Conservation (phyloP, 2,888 invertebrate genomes). For the Ecdyonurus torrentis region DNA sequence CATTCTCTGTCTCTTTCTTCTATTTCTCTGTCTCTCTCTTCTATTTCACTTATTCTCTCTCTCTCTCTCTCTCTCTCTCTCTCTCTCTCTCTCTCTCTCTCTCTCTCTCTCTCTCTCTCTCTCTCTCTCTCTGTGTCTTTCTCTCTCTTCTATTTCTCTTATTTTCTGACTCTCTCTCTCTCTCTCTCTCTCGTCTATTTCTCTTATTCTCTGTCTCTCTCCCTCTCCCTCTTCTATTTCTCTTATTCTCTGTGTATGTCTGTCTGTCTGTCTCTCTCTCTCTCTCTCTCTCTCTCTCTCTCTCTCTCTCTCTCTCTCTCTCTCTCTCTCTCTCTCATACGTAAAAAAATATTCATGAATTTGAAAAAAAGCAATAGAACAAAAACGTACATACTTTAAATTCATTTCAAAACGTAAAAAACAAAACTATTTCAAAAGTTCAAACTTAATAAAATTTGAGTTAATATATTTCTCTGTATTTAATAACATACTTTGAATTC, state of each 20-base stretch:
- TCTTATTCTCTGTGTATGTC: not conserved
- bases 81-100: not conserved
- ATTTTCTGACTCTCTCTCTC: not conserved
- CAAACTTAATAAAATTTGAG: too few species aligned
- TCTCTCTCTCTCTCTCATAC: not conserved
- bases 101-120: not conserved
- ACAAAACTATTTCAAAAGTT: too few species aligned
- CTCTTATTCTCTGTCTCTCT: not conserved
- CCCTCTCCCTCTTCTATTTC: not conserved
- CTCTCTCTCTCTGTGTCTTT: not conserved
- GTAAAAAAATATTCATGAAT: not conserved
- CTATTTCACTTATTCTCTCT: too few species aligned
- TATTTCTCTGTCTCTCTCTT: too few species aligned
- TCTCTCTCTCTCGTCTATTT: not conserved
- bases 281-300: conserved; percentile 1
- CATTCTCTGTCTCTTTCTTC: too few species aligned
- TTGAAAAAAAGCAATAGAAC: too few species aligned
- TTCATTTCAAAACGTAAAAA: too few species aligned
- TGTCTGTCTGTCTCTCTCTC: not conserved
- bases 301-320: not conserved
- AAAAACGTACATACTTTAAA: too few species aligned
- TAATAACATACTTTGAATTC: too few species aligned
- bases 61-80: too few species aligned
- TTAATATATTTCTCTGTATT: too few species aligned
- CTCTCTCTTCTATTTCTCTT: not conserved